Evolutionary conservation across 1,140 invertebrate species (phyloP), one percentile per base, ranked within the genome.

Genomic region (Andrena cerasifolii): DNA sequence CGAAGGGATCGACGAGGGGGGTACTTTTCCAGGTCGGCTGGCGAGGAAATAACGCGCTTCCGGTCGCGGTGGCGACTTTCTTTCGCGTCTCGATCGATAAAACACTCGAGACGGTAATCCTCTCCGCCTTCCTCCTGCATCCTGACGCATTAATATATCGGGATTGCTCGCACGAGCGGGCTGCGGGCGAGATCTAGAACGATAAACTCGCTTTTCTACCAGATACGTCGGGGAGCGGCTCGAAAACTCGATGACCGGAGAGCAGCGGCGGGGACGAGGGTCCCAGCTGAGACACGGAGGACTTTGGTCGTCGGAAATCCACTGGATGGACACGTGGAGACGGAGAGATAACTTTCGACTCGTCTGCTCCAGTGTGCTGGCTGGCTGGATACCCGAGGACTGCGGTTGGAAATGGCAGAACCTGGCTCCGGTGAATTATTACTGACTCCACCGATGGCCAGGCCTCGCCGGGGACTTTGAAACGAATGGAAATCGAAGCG

Each of bases 121-220:
- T 58, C 28, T n/a, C 33, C 70, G 43, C 1, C 24, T 28, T 51
- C 62, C 49, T 8, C 12, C 51, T 21, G 43, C 18, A 14, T 36
- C 51, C 33, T n/a, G 40, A 62, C 75, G 67, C 33, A 54, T 62
- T 71, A 71, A 78, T 72, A 40, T 10, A 78, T 54, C 56, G 49
- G 53, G 36, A 78, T 72, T 71, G 47, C 28, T 78, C 70, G 24
- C 47, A 40, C 58, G 67, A 31, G 45, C 56, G 4, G n/a, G n/a
- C n/a, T 6, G 33, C 49, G 56, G 28, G 2, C 6, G 45, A 49
- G 28, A 33, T 14, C 21, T 45, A 61, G 26, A 8, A n/a, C 0
- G 56, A 51, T 26, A 49, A 36, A 70, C 24, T 0, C 33, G 24
- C 47, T 18, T 36, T 21, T 36, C n/a, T 6, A 21, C 49, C 18